Percentiles rank a stretch among this genome's conserved stretches.
Conservation (phyloP, 2,113 vertebrate genomes). For the Crocuta crocuta region DNA sequence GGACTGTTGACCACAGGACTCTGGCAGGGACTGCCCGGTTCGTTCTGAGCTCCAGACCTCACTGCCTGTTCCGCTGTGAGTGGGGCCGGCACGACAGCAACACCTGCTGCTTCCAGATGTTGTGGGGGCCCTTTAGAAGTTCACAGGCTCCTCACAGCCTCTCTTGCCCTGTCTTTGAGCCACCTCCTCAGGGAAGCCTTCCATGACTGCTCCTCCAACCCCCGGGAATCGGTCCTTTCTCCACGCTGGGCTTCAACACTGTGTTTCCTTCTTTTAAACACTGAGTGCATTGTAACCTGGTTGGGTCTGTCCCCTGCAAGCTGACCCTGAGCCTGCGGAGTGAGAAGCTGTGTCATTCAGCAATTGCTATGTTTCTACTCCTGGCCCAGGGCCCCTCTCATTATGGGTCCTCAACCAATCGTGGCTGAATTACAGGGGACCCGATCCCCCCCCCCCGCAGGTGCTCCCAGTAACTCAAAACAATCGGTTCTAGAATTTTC, state of each 20-base stretch:
- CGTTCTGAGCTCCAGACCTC: not conserved
- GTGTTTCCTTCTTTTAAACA: not conserved
- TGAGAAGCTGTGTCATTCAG: not conserved
- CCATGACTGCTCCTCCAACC: not conserved
- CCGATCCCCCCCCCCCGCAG: not conserved
- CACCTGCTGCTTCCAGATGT: not conserved
- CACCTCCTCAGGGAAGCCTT: not conserved
- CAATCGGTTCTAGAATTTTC: not conserved
- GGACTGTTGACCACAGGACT: not conserved
- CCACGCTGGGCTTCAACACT: not conserved
- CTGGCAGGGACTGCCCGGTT: not conserved
- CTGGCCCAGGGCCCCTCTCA: not conserved
- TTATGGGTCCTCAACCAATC: not conserved
- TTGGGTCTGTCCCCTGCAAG: not conserved
- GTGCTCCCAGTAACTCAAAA: not conserved
- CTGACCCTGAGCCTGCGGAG: not conserved
- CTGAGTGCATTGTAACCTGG: not conserved
- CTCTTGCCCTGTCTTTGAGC: not conserved
- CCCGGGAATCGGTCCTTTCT: not conserved
- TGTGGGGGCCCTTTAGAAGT: not conserved
- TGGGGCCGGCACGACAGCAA: rapidly evolving
- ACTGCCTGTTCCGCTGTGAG: not conserved
- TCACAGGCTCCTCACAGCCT: not conserved
- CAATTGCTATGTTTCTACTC: not conserved
- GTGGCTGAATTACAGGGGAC: not conserved